Evolutionary conservation across 2,797 vertebrate species (phyloP), one percentile per base, ranked within the genome.

Genomic region (Crax fasciolata): DNA sequence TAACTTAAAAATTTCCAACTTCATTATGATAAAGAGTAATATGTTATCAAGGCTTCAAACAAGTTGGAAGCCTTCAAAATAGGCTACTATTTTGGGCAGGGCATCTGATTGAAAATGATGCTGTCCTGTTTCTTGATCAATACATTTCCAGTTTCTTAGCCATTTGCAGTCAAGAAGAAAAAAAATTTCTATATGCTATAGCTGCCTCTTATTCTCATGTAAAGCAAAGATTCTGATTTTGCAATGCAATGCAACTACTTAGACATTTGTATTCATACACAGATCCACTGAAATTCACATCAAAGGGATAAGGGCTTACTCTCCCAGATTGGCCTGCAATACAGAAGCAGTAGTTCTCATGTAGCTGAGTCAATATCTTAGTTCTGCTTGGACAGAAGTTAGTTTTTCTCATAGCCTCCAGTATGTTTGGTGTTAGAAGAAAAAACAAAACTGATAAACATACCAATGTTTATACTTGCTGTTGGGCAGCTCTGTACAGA

Each of bases 191-290:
- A 6, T 68, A 17, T 41, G 13, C 1, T 66, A 1, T 52, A 66
- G 9, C 6, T 81, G 46, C 13, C 17, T 84, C 41, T 73, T 13
- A 44, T 84, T 73, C n/a, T 78, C 43, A 55, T 72, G 13, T 70
- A 79, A 83, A 81, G 14, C 32, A 88, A 75, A 77, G 38, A 30
- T 44, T 80, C 17, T 46, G 70, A 65, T 66, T 93, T 93, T 87
- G 71, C 58, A 76, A 5, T 5, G 11, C 21, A 25, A 27, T 62
- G 66, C 63, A 94, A 25, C 65, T 87, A n/a, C 32, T 85, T 18
- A 86, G 24, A 7, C 39, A 21, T 82, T 86, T 48, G 35, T 62
- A 51, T 68, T 94, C 66, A 35, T 72, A 46, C 41, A 52, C 65
- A n/a, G 0, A 0, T 62, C 89, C 77, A 9, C 30, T 76, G 48